Conservation (phyloP, 2,888 invertebrate genomes). For the Colletes collaris region DNA sequence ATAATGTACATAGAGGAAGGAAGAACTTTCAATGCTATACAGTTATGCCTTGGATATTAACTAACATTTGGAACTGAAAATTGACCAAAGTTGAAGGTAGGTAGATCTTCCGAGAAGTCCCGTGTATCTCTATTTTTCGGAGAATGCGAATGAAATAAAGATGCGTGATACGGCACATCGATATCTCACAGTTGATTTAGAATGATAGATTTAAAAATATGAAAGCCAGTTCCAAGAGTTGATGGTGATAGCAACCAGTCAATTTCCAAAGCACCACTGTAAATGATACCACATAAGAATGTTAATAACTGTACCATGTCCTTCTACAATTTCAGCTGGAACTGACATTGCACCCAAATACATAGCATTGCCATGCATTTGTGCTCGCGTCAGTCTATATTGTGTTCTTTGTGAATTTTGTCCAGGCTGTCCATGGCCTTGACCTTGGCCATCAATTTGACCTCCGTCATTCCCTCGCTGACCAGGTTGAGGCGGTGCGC, state of each 20-base stretch:
- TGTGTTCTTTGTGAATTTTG: conserved; percentile 72
- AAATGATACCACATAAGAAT: background rate
- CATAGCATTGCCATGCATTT: conserved; percentile 84
- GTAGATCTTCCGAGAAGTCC: no score
- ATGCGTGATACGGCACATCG: no score
- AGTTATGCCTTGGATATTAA: no score
- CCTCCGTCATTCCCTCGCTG: conserved; percentile 81
- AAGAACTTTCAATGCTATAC: background rate
- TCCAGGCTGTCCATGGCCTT: conserved; percentile 68
- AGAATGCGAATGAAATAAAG: no score
- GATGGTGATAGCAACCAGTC: no score
- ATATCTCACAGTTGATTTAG: no score
- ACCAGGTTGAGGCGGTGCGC: conserved; percentile 89
- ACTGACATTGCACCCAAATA: conserved; percentile 86
- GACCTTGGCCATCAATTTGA: conserved; percentile 56
- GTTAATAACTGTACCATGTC: conserved; percentile 65
- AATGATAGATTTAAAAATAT: no score
- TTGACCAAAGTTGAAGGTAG: no score
- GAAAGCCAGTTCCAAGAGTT: no score
- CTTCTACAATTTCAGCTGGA: conserved; percentile 83
- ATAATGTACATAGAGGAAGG: background rate
- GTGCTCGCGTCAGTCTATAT: conserved; percentile 75
- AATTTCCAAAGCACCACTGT: no score
- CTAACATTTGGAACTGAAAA: no score
- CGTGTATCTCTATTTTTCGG: no score